phyloP scores from a whole-genome alignment of 2,113 vertebrate species.

The Passer montanus region DNA sequence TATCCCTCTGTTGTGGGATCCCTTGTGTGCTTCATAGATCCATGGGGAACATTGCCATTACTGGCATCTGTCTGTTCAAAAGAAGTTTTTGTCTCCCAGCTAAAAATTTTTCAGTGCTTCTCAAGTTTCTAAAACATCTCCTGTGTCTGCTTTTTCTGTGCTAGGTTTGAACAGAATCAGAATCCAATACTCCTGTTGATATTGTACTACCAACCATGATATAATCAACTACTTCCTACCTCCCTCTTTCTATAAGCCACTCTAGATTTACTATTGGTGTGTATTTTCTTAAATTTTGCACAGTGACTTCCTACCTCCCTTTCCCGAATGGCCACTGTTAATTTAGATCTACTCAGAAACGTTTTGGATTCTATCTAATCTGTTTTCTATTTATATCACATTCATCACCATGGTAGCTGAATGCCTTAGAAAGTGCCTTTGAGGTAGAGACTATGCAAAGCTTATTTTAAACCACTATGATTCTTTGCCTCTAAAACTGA shows the following conservation, averaged over 20 bases:
- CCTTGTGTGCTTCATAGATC: background rate
- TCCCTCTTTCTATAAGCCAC: background rate
- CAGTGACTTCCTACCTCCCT: background rate
- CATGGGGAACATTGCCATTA: background rate
- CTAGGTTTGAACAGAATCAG: background rate
- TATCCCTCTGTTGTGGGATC: background rate
- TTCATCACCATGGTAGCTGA: constrained; percentile 70
- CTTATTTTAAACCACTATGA: constrained; percentile 48
- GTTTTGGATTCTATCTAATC: constrained; percentile 48
- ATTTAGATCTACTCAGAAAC: constrained; percentile 46
- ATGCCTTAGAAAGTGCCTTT: constrained; percentile 42
- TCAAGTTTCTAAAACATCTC: background rate
- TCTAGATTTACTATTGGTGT: constrained; percentile 20
- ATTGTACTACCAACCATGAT: background rate
- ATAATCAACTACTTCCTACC: background rate
- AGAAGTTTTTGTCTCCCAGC: background rate
- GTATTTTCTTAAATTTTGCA: constrained; percentile 44
- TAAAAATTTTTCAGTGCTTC: background rate
- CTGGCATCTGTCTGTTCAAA: background rate
- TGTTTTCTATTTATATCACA: constrained; percentile 60
- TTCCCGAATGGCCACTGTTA: constrained; percentile 24
- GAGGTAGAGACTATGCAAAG: constrained; percentile 39
- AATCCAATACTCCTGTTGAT: background rate
- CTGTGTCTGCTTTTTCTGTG: background rate
- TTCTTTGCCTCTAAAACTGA: constrained; percentile 48